Percentiles rank a stretch among this genome's conserved stretches.
Evolutionary conservation across 2,888 invertebrate species (phyloP).

Genomic region (Caenorhabditis plicata): DNA sequence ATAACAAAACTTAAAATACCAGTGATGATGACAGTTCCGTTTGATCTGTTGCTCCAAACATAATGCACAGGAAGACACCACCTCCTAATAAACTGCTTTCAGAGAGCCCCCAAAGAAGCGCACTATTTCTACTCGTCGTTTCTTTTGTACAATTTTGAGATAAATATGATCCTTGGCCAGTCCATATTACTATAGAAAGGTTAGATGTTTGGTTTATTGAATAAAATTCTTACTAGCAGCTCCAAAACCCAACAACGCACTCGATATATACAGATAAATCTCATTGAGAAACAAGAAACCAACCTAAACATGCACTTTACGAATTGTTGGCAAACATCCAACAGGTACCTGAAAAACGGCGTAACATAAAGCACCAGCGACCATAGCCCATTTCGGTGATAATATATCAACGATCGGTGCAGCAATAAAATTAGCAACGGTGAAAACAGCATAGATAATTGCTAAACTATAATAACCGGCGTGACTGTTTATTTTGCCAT

Average conservation of each 20-base stretch:
- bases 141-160: slow-evolving; percentile 43
- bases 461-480: slow-evolving; percentile 73
- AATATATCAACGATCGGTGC: slow-evolving; percentile 85
- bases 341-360: slow-evolving; percentile 77
- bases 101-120: slow-evolving; percentile 40
- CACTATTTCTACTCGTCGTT: slow-evolving; percentile 43
- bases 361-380: slow-evolving; percentile 80
- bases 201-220: neutral
- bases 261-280: slow-evolving; percentile 49
- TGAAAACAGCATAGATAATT: slow-evolving; percentile 87
- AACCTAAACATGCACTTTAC: slow-evolving; percentile 9
- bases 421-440: slow-evolving; percentile 88
- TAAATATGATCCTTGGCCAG: slow-evolving; percentile 47
- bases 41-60: slow-evolving; percentile 75
- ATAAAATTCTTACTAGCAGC: slow-evolving; percentile 60
- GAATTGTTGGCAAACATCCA: too few species aligned
- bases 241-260: slow-evolving; percentile 57
- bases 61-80: slow-evolving; percentile 88
- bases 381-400: slow-evolving; percentile 85
- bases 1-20: slow-evolving; percentile 9
- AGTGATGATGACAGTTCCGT: slow-evolving; percentile 46
- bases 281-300: slow-evolving; percentile 59
- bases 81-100: slow-evolving; percentile 78
- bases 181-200: slow-evolving; percentile 40
- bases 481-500: slow-evolving; percentile 39